Evolutionary conservation across 2,113 vertebrate genomes (phyloP), one percentile per base, ranked within the genome.

Genomic region (Ranitomeya imitator): DNA sequence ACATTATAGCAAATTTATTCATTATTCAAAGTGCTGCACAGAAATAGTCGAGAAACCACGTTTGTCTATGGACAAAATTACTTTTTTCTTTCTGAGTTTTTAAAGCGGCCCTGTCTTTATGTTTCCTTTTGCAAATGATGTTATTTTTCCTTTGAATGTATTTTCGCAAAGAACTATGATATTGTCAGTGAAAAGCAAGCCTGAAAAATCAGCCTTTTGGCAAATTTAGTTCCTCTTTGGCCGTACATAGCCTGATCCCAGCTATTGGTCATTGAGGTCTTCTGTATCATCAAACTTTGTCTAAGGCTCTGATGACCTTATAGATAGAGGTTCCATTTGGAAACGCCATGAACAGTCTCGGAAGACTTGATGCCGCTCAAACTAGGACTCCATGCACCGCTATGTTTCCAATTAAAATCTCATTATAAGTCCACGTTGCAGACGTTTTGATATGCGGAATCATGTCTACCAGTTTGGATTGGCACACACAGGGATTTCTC

Each of bases 1-100:
- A 77, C 45, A 88, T 88, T 88, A 83, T 83, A 83, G 87, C 87
- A 88, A 88, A 88, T 88, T 26, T 88, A 88, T 88, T 88, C 87
- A 88, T 88, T 88, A 88, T 88, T 88, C 87, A 88, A 88, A 88
- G 73, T 78, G 59, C 80, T 88, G 80, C 82, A 55, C 59, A 77
- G 60, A 88, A 67, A 63, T 63, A 80, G 77, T 59, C 59, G 18
- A 63, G 59, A 57, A 84, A 73, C 45, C 87, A 76, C 12, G 59
- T 65, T 83, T 61, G 71, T 69, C 86, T 80, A 52, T n/a, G 59
- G 63, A 54, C 78, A 79, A 87, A 87, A 81, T 80, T 79, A 88
- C 69, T 77, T 77, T 78, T 73, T 77, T 55, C 37, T 57, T 18
- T 21, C 26, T 7, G 5, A 51, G 52, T 69, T 80, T 86, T 86